Evolutionary conservation across 64 coral and sea anemone genomes (phyloP), one percentile per base, ranked within the genome.

Genomic region (Orbicella faveolata): DNA sequence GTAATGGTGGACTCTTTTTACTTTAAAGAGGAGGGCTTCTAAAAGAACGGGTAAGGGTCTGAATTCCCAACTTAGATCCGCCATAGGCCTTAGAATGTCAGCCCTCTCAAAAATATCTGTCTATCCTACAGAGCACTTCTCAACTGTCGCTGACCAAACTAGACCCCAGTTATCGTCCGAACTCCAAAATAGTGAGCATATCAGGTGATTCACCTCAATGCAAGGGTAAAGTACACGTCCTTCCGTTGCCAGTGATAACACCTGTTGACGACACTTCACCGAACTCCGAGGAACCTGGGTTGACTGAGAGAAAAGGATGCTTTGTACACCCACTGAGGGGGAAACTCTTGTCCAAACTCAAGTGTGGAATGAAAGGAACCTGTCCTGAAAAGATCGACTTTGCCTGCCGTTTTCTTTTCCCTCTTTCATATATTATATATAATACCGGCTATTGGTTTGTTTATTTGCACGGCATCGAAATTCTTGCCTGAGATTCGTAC

Each of bases 361-460:
- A 51, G 19, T 79, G 21, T 61, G 17, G 77, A 1, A 55, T 52
- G 21, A 26, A 26, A 34, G 23, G 52, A 55, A 82, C 54, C 8
- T 23, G 14, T 33, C 54, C 79, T 6, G 23, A 63, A 36, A 82
- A 82, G 34, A 63, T 82, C 15, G 79, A 82, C 9, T 33, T 82
- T 62, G 79, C 57, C 26, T 82, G 52, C 59, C 57, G 57, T 64
- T 21, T 82, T 34, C 18, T 64, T 53, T 82, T 82, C 63, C 79
- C 79, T 36, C 59, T 82, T 63, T 0, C 18, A 9, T 82, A 82
- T 64, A 52, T n/a, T 63, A 1, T 82, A 8, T 82, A 82, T 19
- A 82, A 82, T 19, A 63, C 30, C 15, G 33, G 3, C 5, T 82
- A 82, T n/a, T 82, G 79, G 79, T 82, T 39, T 63, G 33, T 82